Conservation (phyloP, 2,797 vertebrate genomes). For the Sebastiscus tertius region DNA sequence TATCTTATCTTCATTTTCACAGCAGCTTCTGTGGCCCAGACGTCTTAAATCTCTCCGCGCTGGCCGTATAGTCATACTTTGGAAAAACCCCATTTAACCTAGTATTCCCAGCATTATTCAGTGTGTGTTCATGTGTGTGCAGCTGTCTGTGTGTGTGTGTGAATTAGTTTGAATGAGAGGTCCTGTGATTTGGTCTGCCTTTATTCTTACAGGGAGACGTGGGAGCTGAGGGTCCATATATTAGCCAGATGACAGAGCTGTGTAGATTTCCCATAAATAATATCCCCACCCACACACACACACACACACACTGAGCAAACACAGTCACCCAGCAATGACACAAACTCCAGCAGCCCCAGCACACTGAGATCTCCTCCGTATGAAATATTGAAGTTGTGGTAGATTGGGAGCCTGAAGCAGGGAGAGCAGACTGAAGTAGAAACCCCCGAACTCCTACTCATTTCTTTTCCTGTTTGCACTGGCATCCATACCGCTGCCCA, state of each 20-base stretch:
- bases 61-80: slow-evolving; percentile 15
- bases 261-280: slow-evolving; percentile 77
- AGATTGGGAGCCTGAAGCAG: slow-evolving; percentile 64
- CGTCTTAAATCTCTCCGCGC: slow-evolving; percentile 45
- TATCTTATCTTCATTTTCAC: slow-evolving; percentile 48
- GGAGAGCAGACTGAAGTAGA: slow-evolving; percentile 37
- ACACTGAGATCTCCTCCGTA: slow-evolving; percentile 52
- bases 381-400: slow-evolving; percentile 80
- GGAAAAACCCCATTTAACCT: slow-evolving; percentile 46
- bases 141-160: neutral
- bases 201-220: slow-evolving; percentile 37
- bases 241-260: slow-evolving; percentile 64
- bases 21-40: slow-evolving; percentile 21
- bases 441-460: slow-evolving; percentile 28
- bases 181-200: slow-evolving; percentile 33
- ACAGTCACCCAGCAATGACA: slow-evolving; percentile 21
- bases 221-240: slow-evolving; percentile 55
- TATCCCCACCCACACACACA: neutral
- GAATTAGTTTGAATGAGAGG: slow-evolving; percentile 33
- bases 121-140: neutral
- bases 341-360: slow-evolving; percentile 38
- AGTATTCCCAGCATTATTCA: slow-evolving; percentile 52
- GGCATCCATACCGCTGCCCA: neutral
- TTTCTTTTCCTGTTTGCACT: slow-evolving; percentile 59
- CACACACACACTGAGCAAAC: slow-evolving; percentile 40